Conservation (phyloP, 2,888 invertebrate genomes). For the Lasioglossum marginatum region DNA sequence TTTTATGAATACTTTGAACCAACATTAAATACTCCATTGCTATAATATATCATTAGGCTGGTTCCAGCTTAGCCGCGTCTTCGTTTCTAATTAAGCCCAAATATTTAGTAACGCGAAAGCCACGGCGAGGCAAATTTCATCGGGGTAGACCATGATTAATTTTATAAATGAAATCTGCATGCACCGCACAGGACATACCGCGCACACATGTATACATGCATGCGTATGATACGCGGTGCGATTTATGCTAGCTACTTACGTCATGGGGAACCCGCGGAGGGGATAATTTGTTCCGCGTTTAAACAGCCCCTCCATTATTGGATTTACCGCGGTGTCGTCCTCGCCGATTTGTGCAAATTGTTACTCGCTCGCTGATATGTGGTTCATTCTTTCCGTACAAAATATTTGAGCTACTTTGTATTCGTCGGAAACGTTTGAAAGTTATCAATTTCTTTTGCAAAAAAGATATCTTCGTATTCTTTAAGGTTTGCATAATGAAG, state of each 20-base stretch:
- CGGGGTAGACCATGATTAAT: constrained; percentile 54
- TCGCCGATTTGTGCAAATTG: background rate
- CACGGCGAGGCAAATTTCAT: constrained; percentile 46
- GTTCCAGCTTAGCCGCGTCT: background rate
- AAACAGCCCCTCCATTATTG: constrained; percentile 51
- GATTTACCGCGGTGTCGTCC: constrained; percentile 42
- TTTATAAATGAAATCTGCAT: constrained; percentile 56
- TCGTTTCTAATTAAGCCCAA: constrained; percentile 58
- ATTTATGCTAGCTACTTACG: constrained; percentile 42
- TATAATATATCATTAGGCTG: background rate
- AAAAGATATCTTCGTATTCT: background rate
- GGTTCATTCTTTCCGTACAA: background rate
- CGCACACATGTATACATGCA: constrained; percentile 13
- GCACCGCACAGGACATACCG: constrained; percentile 24
- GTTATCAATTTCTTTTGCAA: background rate
- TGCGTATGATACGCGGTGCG: constrained; percentile 24
- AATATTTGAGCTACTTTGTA: background rate
- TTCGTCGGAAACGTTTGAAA: background rate
- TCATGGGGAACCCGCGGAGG: background rate
- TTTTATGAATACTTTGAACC: background rate
- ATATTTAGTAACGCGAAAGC: constrained; percentile 44
- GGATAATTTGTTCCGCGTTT: constrained; percentile 45
- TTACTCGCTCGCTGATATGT: background rate
- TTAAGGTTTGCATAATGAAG: background rate
- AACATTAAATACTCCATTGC: background rate